These are phyloP conservation scores for Camarhynchus parvulus DNA, from an alignment of 2,113 vertebrate genomes.

Conservation along the genomic window DNA sequence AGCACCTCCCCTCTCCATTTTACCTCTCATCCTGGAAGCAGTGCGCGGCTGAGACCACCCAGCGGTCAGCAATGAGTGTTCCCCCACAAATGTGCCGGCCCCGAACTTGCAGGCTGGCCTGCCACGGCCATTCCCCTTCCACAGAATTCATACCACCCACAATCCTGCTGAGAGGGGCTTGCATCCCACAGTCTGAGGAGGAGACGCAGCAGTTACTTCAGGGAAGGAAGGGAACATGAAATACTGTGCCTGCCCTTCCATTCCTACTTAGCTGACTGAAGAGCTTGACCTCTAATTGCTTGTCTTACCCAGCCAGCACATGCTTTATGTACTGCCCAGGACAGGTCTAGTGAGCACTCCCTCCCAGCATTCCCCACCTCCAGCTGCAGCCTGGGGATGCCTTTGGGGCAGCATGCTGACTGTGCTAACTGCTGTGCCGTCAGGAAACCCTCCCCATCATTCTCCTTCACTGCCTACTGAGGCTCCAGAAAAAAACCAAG, in stretches of 20 bases:
- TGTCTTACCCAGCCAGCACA: background rate
- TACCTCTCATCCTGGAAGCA: conserved; percentile 92
- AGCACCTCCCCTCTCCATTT: background rate
- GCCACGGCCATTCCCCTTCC: conserved; percentile 95
- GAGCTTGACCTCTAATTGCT: background rate
- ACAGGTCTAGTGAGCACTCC: background rate
- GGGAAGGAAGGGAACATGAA: background rate
- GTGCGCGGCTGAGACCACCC: conserved; percentile 92
- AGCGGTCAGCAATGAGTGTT: conserved; percentile 84
- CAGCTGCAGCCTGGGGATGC: background rate
- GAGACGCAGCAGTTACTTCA: background rate
- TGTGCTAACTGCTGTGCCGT: background rate
- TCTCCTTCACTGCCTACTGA: accelerated
- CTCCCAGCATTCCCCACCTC: background rate
- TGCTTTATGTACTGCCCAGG: background rate
- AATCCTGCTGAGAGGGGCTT: conserved; percentile 82
- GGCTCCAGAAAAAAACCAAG: background rate
- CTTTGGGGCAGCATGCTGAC: background rate
- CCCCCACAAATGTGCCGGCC: conserved; percentile 90
- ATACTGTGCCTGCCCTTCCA: background rate
- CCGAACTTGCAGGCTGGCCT: conserved; percentile 88
- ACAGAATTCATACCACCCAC: conserved; percentile 82
- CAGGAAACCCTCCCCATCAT: background rate
- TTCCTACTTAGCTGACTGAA: background rate
- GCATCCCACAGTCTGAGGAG: conserved; percentile 86